A percentile compares a stretch with the other conserved stretches of the same genome.
Conservation (phyloP, 37 sponge, comb jelly and placozoan genomes). For the Cladorhizidae sp. region DNA sequence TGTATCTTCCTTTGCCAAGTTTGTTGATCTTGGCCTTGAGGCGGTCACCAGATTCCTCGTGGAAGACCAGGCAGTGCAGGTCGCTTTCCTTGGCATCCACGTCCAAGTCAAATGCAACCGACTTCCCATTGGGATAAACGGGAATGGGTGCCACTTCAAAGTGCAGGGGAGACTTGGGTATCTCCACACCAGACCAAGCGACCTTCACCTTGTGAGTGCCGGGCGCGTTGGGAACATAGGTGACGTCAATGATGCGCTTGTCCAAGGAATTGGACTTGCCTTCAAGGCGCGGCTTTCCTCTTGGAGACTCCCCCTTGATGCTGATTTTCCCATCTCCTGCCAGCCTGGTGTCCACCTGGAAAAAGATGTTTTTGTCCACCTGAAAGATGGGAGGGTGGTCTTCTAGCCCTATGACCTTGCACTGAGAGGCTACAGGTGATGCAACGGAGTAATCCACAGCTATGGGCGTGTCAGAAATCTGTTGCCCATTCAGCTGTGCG, state of each 20-base stretch:
- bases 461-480: conserved; percentile 62
- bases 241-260: conserved; percentile 39
- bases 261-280: conserved; percentile 1
- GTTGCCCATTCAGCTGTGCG: conserved; percentile 24
- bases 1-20: conserved; percentile 21
- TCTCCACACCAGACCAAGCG: conserved; percentile 46
- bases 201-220: conserved; percentile 61
- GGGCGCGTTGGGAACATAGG: conserved; percentile 55
- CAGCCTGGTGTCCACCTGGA: conserved; percentile 56
- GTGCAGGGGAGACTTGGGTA: conserved; percentile 63
- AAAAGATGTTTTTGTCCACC: conserved; percentile 28
- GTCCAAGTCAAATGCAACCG: conserved; percentile 28
- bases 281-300: conserved; percentile 21
- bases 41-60: conserved; percentile 28
- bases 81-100: conserved; percentile 51
- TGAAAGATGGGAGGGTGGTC: conserved; percentile 20
- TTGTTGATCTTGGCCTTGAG: conserved; percentile 60
- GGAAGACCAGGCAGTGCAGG: conserved; percentile 34
- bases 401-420: conserved; percentile 50
- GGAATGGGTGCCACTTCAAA: conserved; percentile 38
- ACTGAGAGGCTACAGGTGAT: conserved; percentile 41
- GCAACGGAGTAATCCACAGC: conserved; percentile 25
- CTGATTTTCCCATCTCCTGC: conserved; percentile 71
- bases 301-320: conserved; percentile 19
- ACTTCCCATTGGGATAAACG: conserved; percentile 20